A percentile compares a stretch with the other conserved stretches of the same genome.
phyloP scores from a whole-genome alignment of 1,140 invertebrate species.

The Brachionus plicatilis region DNA sequence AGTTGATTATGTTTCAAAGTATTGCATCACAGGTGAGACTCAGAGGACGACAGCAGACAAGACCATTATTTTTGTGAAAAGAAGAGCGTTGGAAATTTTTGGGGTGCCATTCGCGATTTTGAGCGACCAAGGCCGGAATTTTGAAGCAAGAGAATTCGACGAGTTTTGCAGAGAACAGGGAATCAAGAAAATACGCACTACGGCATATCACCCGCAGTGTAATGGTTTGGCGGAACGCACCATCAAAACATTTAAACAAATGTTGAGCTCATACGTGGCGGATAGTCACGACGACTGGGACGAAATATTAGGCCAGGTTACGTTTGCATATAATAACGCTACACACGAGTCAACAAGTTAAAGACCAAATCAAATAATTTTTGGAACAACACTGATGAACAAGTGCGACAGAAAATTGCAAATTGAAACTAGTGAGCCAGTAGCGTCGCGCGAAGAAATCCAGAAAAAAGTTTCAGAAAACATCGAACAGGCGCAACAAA shows the following conservation, averaged over 20 bases:
- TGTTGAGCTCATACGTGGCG: too few relatives aligned
- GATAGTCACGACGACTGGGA: too few relatives aligned
- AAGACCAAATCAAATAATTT: background rate
- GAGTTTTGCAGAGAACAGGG: too few relatives aligned
- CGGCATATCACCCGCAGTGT: too few relatives aligned
- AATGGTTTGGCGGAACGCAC: too few relatives aligned
- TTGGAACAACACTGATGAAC: background rate
- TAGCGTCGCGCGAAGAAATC: background rate
- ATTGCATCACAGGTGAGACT: constrained; percentile 43
- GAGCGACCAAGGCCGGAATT: too few relatives aligned
- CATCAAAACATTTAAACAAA: too few relatives aligned
- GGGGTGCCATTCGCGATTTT: background rate
- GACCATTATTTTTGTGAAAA: background rate
- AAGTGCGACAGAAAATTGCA: background rate
- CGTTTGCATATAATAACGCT: too few relatives aligned
- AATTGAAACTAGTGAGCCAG: background rate
- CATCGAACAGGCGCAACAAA: too few relatives aligned
- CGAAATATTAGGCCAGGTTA: too few relatives aligned
- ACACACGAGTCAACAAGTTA: background rate
- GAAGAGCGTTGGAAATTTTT: background rate
- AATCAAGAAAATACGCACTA: too few relatives aligned
- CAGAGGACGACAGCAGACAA: constrained; percentile 7
- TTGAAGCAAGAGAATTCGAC: too few relatives aligned
- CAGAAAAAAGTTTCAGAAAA: background rate
- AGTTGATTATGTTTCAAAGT: constrained; percentile 49